Conservation (phyloP, 2,797 vertebrate genomes). For the Eulemur albifrons region DNA sequence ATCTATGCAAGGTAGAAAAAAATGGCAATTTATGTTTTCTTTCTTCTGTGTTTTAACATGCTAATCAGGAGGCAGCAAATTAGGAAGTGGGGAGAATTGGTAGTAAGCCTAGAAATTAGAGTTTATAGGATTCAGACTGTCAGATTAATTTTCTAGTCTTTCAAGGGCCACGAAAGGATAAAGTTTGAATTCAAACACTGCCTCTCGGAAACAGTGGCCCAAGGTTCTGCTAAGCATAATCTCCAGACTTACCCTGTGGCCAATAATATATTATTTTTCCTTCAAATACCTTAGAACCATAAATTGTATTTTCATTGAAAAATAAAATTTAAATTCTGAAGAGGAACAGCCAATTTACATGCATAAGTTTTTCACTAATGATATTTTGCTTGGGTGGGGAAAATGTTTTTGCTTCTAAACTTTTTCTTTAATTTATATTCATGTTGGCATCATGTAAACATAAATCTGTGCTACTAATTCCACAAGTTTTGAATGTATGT, state of each 20-base stretch:
- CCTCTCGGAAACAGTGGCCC: neutral
- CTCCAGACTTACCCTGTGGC: neutral
- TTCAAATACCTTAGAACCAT: neutral
- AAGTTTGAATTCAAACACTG: neutral
- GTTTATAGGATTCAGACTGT: neutral
- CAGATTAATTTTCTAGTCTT: constrained; percentile 38
- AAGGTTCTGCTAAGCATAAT: neutral
- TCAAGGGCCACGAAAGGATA: neutral
- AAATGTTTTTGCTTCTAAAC: neutral
- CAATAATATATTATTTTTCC: neutral
- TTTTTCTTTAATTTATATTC: neutral
- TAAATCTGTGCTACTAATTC: neutral
- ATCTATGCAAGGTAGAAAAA: neutral
- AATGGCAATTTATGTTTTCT: neutral
- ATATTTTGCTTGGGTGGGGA: neutral
- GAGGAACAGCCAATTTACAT: neutral
- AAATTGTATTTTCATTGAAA: neutral
- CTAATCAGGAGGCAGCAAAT: constrained; percentile 59
- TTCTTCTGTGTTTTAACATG: constrained; percentile 31
- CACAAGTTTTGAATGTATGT: neutral
- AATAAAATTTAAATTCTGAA: neutral
- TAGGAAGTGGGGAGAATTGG: constrained; percentile 56
- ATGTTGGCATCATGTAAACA: neutral
- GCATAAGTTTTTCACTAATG: neutral
- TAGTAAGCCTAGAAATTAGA: constrained; percentile 59